Evolutionary conservation across 2,888 invertebrate genomes (phyloP).

Genomic region (Callimorpha dominula): DNA sequence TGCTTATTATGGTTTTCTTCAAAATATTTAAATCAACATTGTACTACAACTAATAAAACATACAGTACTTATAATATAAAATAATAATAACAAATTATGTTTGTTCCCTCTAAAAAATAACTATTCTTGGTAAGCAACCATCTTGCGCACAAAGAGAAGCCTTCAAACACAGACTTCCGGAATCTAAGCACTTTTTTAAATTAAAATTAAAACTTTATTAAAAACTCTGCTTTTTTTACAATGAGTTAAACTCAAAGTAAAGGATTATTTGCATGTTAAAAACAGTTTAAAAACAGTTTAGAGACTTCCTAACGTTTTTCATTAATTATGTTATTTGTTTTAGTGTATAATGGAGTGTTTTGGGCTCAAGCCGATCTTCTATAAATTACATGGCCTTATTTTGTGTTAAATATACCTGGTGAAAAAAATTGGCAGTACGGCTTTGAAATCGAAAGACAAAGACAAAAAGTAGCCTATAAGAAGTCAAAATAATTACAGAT

Average conservation of each 20-base stretch:
- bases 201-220: neutral
- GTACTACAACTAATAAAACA: no score
- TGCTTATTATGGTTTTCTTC: neutral
- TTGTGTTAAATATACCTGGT: no score
- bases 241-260: neutral
- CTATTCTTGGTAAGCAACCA: neutral
- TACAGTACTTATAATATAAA: neutral
- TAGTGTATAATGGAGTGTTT: neutral
- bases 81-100: neutral
- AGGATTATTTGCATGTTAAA: neutral
- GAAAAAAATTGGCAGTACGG: no score
- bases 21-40: no score
- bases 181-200: neutral
- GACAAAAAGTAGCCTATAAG: neutral
- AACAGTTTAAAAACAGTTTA: neutral
- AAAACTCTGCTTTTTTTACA: neutral
- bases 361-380: no score
- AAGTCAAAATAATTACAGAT: neutral
- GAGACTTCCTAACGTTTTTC: neutral
- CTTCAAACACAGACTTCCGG: constrained; percentile 7
- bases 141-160: constrained; percentile 5
- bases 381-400: no score
- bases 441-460: no score
- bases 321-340: neutral
- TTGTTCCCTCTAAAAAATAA: neutral